A percentile compares a stretch with the other conserved stretches of the same genome.
Evolutionary conservation across 2,113 vertebrate genomes (phyloP).

Genomic region (Anguilla japonica): DNA sequence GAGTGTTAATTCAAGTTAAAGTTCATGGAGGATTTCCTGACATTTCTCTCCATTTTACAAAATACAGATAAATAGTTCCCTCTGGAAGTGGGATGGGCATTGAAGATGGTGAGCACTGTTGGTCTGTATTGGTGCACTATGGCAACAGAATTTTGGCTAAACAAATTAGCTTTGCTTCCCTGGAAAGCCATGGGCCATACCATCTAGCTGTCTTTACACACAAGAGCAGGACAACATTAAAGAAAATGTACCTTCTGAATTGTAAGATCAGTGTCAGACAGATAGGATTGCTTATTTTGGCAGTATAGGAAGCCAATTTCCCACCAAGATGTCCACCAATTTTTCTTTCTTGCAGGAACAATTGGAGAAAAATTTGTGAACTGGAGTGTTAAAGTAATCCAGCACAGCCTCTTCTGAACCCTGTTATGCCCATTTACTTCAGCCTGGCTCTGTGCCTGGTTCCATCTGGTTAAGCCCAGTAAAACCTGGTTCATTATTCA

Average conservation of each 20-base stretch:
- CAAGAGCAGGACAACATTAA: neutral
- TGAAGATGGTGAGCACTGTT: neutral
- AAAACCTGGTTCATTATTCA: too few relatives aligned
- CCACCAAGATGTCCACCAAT: neutral
- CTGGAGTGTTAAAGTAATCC: neutral
- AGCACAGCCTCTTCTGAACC: neutral
- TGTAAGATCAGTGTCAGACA: neutral
- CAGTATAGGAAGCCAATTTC: neutral
- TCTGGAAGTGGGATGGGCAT: neutral
- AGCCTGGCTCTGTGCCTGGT: neutral
- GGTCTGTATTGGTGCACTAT: neutral
- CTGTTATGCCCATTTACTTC: neutral
- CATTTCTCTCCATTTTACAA: neutral
- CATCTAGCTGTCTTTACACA: neutral
- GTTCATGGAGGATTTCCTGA: neutral
- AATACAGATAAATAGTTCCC: neutral
- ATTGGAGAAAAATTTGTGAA: neutral
- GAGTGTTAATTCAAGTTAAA: neutral
- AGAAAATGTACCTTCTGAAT: too few relatives aligned
- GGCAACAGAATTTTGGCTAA: neutral
- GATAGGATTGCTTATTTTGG: neutral
- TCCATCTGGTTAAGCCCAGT: too few relatives aligned
- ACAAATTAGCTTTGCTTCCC: neutral
- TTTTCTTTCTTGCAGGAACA: neutral
- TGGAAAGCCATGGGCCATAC: neutral